Percentiles rank a stretch among this genome's conserved stretches.
Evolutionary conservation across 2,888 invertebrate species (phyloP).

Genomic region (Ametastegia equiseti): DNA sequence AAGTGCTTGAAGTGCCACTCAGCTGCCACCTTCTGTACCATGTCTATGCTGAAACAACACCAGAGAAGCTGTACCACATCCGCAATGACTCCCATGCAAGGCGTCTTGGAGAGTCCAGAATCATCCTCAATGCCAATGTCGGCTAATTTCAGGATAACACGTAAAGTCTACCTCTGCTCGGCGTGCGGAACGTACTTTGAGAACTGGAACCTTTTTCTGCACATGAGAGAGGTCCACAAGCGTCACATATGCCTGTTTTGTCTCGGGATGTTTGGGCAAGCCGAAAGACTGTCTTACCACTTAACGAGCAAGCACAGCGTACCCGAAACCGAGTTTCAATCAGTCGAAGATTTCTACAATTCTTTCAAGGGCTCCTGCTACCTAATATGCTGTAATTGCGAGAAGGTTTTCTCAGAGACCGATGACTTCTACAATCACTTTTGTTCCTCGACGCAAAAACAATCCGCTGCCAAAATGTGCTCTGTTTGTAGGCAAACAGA

Average conservation of each 20-base stretch:
- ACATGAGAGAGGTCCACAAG: conserved; percentile 90
- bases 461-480: conserved; percentile 63
- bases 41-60: conserved; percentile 84
- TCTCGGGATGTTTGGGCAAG: conserved; percentile 88
- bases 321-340: conserved; percentile 83
- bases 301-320: conserved; percentile 88
- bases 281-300: conserved; percentile 88
- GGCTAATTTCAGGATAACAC: conserved; percentile 82
- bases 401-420: conserved; percentile 86
- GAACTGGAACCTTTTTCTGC: conserved; percentile 91
- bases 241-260: conserved; percentile 91
- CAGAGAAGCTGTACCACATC: conserved; percentile 79
- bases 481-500: conserved; percentile 69
- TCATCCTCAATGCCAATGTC: conserved; percentile 71
- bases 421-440: conserved; percentile 88
- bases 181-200: conserved; percentile 91
- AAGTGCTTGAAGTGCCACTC: conserved; percentile 85
- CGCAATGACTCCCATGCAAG: conserved; percentile 70
- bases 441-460: conserved; percentile 75
- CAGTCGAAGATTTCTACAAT: conserved; percentile 83
- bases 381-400: conserved; percentile 89
- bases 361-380: conserved; percentile 84
- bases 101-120: conserved; percentile 62
- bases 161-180: conserved; percentile 89
- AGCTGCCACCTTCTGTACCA: conserved; percentile 82